phyloP scores from a whole-genome alignment of 2,797 vertebrate species.

The Accipiter badius region DNA sequence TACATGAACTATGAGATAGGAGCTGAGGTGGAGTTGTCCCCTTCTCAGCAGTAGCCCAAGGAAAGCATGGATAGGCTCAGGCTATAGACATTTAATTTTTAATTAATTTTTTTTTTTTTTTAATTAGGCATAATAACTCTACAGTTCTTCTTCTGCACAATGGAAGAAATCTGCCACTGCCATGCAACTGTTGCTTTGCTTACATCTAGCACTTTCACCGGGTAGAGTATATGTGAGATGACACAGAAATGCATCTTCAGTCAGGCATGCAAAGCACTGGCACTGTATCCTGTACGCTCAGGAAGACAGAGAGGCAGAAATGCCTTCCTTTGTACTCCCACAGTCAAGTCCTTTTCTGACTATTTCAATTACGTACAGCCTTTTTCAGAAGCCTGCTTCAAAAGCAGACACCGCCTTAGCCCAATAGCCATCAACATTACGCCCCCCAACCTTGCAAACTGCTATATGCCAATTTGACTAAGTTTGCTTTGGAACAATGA shows the following conservation, averaged over 20 bases:
- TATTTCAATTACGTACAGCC: accelerated
- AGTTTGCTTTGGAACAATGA: neutral
- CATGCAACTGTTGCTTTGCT: neutral
- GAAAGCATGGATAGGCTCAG: neutral
- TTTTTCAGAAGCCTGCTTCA: neutral
- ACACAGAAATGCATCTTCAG: neutral
- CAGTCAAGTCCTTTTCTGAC: neutral
- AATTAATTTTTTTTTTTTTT: neutral
- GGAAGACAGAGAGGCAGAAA: neutral
- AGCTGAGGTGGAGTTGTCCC: neutral
- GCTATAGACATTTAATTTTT: neutral
- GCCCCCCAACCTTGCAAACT: neutral
- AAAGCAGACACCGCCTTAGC: accelerated
- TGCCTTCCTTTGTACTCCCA: accelerated
- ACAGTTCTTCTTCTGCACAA: neutral
- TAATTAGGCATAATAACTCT: neutral
- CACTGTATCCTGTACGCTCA: neutral
- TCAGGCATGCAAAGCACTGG: neutral
- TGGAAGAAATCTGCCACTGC: neutral
- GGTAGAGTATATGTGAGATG: neutral
- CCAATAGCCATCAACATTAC: accelerated
- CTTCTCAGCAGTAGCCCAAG: neutral
- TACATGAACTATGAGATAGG: accelerated
- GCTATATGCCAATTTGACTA: accelerated
- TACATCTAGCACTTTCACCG: neutral